A percentile compares a stretch with the other conserved stretches of the same genome.
Conservation (phyloP, 2,113 vertebrate genomes). For the Oreochromis aureus region DNA sequence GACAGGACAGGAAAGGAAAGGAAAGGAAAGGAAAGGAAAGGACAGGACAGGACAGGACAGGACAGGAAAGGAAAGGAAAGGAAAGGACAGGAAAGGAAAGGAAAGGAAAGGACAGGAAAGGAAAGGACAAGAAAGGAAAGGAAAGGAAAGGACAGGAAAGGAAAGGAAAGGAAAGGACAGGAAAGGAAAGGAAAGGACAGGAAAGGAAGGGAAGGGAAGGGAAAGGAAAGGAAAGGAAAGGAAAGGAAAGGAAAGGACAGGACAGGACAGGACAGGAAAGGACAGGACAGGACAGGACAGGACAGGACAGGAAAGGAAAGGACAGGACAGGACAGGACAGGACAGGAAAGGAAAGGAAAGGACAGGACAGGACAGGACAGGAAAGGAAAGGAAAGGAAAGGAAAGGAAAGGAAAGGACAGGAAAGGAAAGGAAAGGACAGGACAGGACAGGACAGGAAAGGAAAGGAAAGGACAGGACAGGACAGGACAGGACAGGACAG, state of each 20-base stretch:
- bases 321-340: no score
- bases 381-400: no score
- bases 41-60: fast-evolving
- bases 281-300: fast-evolving
- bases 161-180: no score
- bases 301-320: fast-evolving
- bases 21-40: no score
- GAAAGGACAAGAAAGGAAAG: fast-evolving
- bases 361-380: background rate
- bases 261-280: no score
- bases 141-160: no score
- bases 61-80: no score
- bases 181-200: no score
- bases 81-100: fast-evolving
- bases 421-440: no score
- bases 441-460: fast-evolving
- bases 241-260: no score
- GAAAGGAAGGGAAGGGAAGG: fast-evolving
- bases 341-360: fast-evolving
- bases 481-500: fast-evolving
- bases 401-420: no score
- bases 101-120: background rate
- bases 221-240: fast-evolving
- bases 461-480: fast-evolving
- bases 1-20: no score